Evolutionary conservation across 2,113 vertebrate species (phyloP).

Genomic region (Gambusia affinis): DNA sequence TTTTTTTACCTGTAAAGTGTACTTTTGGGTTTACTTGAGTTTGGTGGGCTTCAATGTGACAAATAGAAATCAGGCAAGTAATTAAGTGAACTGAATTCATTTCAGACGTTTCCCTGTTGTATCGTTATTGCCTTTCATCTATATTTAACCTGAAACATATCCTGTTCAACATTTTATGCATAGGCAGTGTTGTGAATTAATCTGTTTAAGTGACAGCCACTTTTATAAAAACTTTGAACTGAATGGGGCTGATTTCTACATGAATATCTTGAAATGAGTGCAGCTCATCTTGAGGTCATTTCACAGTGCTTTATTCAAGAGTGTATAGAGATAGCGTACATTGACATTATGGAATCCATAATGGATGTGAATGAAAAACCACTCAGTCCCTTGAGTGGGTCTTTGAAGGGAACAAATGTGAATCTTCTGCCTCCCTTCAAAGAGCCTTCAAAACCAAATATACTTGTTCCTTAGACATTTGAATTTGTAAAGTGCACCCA

Average conservation of each 20-base stretch:
- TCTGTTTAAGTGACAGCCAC: neutral
- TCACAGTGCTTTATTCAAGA: neutral
- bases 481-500: neutral
- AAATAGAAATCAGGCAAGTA: neutral
- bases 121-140: neutral
- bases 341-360: neutral
- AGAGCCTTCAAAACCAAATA: neutral
- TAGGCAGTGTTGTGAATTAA: neutral
- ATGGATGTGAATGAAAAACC: neutral
- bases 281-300: neutral
- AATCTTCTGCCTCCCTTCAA: neutral
- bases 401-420: neutral
- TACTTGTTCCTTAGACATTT: neutral
- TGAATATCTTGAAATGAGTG: neutral
- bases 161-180: neutral
- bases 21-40: neutral
- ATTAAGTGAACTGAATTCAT: neutral
- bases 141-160: neutral
- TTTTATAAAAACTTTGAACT: too few relatives aligned
- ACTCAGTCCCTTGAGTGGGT: neutral
- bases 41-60: neutral
- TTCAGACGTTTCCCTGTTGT: neutral
- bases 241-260: neutral
- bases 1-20: too few relatives aligned
- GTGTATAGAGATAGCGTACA: neutral